Evolutionary conservation across 2,797 vertebrate genomes (phyloP).

Genomic region (Manis crassicaudata): DNA sequence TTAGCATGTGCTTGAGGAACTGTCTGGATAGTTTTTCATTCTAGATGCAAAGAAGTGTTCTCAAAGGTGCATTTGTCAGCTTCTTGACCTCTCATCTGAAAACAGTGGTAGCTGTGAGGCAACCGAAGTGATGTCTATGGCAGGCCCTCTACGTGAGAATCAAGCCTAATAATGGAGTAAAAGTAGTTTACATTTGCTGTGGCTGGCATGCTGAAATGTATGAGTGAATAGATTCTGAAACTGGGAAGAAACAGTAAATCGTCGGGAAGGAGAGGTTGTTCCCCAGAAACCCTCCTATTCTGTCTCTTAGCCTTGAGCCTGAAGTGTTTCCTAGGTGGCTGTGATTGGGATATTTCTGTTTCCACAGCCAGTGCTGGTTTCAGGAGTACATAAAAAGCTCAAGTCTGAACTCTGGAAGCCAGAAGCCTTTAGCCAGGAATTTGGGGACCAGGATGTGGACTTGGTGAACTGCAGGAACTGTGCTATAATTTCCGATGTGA

Average conservation of each 20-base stretch:
- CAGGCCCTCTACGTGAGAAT: not conserved
- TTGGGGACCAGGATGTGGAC: slow-evolving; percentile 99
- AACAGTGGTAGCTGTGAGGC: slow-evolving; percentile 19
- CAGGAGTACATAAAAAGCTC: slow-evolving; percentile 96
- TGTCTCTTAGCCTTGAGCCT: not conserved
- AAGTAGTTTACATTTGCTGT: not conserved
- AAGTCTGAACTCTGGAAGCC: slow-evolving; percentile 94
- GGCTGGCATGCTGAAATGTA: not conserved
- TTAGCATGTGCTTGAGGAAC: slow-evolving; percentile 22
- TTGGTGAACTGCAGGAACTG: slow-evolving; percentile 99
- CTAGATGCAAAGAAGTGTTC: not conserved
- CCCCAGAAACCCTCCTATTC: slow-evolving; percentile 22
- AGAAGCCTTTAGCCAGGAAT: slow-evolving; percentile 97
- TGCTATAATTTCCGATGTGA: slow-evolving; percentile 98
- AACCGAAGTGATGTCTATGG: slow-evolving; percentile 16
- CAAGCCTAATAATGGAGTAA: not conserved
- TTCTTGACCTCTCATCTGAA: slow-evolving; percentile 45
- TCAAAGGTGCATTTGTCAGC: slow-evolving; percentile 25
- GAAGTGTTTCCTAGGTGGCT: not conserved
- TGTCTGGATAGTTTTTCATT: slow-evolving; percentile 39
- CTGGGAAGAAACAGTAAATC: not conserved
- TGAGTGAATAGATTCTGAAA: slow-evolving; percentile 15
- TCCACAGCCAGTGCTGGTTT: slow-evolving; percentile 97
- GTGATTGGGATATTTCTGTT: slow-evolving; percentile 74
- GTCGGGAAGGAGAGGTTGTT: not conserved